Base-by-base conservation (phyloP, 2,797 vertebrate species). In the Brachyalestes nurse region DNA sequence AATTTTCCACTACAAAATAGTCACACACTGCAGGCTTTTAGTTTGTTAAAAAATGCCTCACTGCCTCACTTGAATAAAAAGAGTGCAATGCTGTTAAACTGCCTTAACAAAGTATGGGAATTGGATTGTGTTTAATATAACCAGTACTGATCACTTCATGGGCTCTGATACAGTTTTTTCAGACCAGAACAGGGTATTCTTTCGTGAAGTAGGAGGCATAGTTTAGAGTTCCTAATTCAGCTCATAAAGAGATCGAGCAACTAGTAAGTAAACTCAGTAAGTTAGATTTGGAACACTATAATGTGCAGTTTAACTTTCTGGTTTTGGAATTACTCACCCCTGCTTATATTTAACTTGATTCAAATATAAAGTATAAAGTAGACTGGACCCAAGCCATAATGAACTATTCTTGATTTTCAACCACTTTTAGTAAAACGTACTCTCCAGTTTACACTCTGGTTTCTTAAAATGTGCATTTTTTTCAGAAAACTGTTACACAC, bases 391-490 rank as follows among this genome's bases (percentile, higher is more conserved):
- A 42, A 21, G 17, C 28, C 1, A 2, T 17, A 66, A n/a, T 4
- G n/a, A n/a, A 2, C 16, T 53, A 70, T 25, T 42, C 47, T 10
- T 16, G 23, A 6, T 19, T 70, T 23, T 17, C 21, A 42, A 70
- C 4, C 66, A 49, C 10, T 49, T 49, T 45, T 5, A 23, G 12
- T 19, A 53, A 53, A 71, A 45, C 47, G 47, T 4, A 67, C n/a
- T 45, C 17, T 74, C 38, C 55, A 25, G 21, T 45, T 70, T 45
- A 10, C n/a, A 38, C 14, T 58, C 19, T 8, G 5, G 12, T 14
- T 45, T 14, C 57, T 65, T 79, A 57, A 76, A 80, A 79, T 75
- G 65, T 70, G 64, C 64, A 64, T 53, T 34, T 69, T 57, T 42
- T 62, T 61, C 51, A 19, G 16, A 6, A 14, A 28, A 16, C 23